phyloP scores from a whole-genome alignment of 1,140 invertebrate species.

The Sminthurides bifidus region DNA sequence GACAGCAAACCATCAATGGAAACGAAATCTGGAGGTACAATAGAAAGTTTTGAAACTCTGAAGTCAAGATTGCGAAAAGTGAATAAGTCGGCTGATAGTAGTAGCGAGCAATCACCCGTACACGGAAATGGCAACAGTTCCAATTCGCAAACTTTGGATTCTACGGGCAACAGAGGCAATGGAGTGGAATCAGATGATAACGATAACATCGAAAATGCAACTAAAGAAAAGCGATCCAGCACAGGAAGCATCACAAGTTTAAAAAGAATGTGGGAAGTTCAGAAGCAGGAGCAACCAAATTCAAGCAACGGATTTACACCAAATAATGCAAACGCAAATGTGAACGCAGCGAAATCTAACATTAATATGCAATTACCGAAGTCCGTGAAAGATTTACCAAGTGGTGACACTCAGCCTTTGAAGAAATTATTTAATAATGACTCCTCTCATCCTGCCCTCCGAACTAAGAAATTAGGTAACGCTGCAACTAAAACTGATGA shows the following conservation, averaged over 20 bases:
- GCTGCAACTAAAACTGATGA: too few relatives aligned
- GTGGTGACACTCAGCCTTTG: too few relatives aligned
- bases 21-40: constrained; percentile 35
- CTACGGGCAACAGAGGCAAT: constrained; percentile 36
- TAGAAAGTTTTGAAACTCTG: constrained; percentile 55
- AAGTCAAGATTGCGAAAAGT: constrained; percentile 73
- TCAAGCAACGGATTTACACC: too few relatives aligned
- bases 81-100: constrained; percentile 40
- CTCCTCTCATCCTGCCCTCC: too few relatives aligned
- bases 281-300: not conserved
- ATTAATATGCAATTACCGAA: constrained; percentile 14
- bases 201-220: constrained; percentile 44
- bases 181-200: constrained; percentile 34
- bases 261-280: constrained; percentile 75
- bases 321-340: constrained; percentile 2
- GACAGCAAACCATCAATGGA: constrained; percentile 38
- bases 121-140: constrained; percentile 34
- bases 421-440: too few relatives aligned
- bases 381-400: constrained; percentile 9
- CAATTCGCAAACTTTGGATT: not conserved
- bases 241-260: constrained; percentile 84
- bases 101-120: constrained; percentile 35
- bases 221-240: constrained; percentile 74
- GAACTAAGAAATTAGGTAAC: too few relatives aligned
- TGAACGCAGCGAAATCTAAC: constrained; percentile 12